Conservation (phyloP, 2,888 invertebrate species). For the Meteorus cinctellus region DNA sequence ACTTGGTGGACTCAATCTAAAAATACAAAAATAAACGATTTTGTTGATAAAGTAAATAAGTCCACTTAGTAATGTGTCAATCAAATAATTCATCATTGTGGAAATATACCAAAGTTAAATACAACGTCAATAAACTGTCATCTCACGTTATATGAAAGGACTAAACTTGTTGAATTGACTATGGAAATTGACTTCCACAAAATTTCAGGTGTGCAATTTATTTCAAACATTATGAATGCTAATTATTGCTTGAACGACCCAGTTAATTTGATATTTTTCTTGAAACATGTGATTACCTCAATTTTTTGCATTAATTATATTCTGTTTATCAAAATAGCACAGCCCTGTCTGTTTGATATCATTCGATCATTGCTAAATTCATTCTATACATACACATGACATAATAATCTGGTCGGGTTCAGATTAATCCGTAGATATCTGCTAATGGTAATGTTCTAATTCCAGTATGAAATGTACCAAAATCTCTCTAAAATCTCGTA, state of each 20-base stretch:
- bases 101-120: not conserved
- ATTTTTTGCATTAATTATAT: not conserved
- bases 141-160: not conserved
- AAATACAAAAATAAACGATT: not conserved
- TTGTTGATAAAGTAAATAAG: not conserved
- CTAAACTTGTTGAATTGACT: not conserved
- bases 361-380: not conserved
- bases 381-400: not conserved
- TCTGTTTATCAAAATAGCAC: not conserved
- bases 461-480: not conserved
- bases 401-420: not conserved
- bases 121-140: not conserved
- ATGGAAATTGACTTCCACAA: not conserved
- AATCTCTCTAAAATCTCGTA: not conserved
- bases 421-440: slow-evolving; percentile 14
- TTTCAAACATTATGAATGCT: not conserved
- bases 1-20: slow-evolving; percentile 60
- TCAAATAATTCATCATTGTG: not conserved
- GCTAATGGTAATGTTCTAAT: not conserved
- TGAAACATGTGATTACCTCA: not conserved
- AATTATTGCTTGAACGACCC: not conserved
- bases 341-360: not conserved
- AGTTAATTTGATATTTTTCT: not conserved
- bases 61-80: not conserved
- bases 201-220: not conserved